A percentile compares a stretch with the other conserved stretches of the same genome.
phyloP scores from a whole-genome alignment of 2,797 vertebrate genomes.

The Falco peregrinus region DNA sequence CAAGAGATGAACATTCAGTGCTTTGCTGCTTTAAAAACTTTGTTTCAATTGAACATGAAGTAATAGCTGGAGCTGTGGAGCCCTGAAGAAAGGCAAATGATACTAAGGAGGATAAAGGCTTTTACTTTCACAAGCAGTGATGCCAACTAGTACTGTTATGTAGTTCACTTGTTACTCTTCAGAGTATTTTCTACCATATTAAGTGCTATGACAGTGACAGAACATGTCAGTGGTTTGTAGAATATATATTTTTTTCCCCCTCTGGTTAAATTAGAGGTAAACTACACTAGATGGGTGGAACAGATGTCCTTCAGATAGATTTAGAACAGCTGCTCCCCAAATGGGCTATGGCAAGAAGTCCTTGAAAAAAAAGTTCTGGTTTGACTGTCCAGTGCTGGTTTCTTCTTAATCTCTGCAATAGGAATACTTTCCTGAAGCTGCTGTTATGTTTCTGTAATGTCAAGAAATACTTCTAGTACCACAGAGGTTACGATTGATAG shows the following conservation, averaged over 20 bases:
- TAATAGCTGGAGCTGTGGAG: background rate
- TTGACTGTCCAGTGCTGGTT: background rate
- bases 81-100: background rate
- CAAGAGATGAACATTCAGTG: background rate
- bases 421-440: background rate
- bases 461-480: background rate
- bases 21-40: background rate
- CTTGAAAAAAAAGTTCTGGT: background rate
- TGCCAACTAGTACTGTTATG: background rate
- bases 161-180: background rate
- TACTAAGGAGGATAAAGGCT: background rate
- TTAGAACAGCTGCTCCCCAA: background rate
- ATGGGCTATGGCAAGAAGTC: background rate
- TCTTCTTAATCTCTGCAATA: background rate
- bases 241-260: background rate
- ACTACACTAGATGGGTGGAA: background rate
- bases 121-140: background rate
- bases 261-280: background rate
- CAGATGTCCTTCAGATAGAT: background rate
- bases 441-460: background rate
- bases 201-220: background rate
- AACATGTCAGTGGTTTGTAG: background rate
- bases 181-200: background rate
- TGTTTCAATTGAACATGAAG: background rate
- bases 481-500: background rate